Base-by-base conservation (phyloP, 2,113 vertebrate species). In the Spilogale gracilis region DNA sequence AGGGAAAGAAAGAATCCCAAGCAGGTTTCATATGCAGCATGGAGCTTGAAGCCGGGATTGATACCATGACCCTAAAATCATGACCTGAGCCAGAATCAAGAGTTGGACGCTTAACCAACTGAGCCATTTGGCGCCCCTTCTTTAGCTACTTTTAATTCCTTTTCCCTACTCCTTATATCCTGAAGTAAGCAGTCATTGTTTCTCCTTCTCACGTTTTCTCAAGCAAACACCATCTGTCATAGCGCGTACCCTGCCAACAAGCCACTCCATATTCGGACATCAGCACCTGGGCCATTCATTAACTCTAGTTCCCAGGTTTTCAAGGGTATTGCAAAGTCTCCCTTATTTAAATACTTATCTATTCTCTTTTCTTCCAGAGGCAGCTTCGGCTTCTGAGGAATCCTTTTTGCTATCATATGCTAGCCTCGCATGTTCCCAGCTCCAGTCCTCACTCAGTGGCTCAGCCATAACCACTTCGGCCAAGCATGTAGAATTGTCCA, bases 221-320 rank as follows among this genome's bases (percentile, higher is more conserved):
- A 94, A 61, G 67, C n/a, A 91, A 91, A 90, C 56, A 67, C 69
- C 83, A 73, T 95, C 95, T 98, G 71, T 91, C 67, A 76, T 23
- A n/a, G 61, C 88, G n/a, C 87, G 94, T 69, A 78, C 38, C 11
- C 23, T 95, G 73, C 89, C 89, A 96, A 71, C 6, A 50, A 89
- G 43, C n/a, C 14, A 54, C 30, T 91, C n/a, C 16, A 54, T 5
- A 58, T 69, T 96, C 89, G 92, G 38, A 76, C 71, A 79, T 83
- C 3, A 20, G 71, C 58, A 88, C 83, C 67, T 95, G 73, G 21
- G 38, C 74, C 69, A 61, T 92, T 89, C 61, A 74, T 93, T 87
- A 89, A 30, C 69, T 52, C 32, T 76, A 65, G 30, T 52, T 89
- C 71, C 81, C 14, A 23, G 38, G 58, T 69, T 95, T 92, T 85